Percentiles rank a stretch among this genome's conserved stretches.
Conservation (phyloP, 1,140 invertebrate genomes). For the Ceratina calcarata region DNA sequence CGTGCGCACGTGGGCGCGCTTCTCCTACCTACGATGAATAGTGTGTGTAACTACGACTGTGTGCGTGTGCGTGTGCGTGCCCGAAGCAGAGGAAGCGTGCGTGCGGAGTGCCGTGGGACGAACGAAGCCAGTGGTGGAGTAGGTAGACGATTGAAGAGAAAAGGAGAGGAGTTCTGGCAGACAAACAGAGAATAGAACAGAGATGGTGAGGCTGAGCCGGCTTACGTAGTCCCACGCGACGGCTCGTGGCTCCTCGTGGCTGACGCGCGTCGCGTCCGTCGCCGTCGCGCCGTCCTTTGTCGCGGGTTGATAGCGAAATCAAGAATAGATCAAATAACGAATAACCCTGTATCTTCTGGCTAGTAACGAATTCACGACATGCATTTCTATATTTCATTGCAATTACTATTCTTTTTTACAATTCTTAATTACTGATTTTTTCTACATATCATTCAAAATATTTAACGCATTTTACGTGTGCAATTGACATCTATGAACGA, state of each 20-base stretch:
- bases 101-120: constrained; percentile 48
- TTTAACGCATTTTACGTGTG: too few species aligned
- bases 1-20: constrained; percentile 20
- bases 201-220: constrained; percentile 55
- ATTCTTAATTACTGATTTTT: neutral
- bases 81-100: constrained; percentile 31
- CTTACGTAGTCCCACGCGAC: constrained; percentile 74
- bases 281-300: constrained; percentile 58
- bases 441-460: too few species aligned
- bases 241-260: constrained; percentile 75
- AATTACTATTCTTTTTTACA: neutral
- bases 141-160: constrained; percentile 44
- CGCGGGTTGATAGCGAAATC: constrained; percentile 42
- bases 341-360: neutral
- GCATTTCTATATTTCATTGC: too few species aligned
- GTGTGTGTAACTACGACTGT: constrained; percentile 11
- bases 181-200: constrained; percentile 28
- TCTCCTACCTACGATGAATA: neutral
- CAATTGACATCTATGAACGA: too few species aligned
- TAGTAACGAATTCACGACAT: neutral
- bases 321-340: constrained; percentile 28
- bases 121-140: constrained; percentile 35
- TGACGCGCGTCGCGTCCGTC: constrained; percentile 67
- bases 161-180: constrained; percentile 17
- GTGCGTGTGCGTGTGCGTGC: constrained; percentile 8